Conservation (phyloP, 2,797 vertebrate genomes). For the Bradypus variegatus region DNA sequence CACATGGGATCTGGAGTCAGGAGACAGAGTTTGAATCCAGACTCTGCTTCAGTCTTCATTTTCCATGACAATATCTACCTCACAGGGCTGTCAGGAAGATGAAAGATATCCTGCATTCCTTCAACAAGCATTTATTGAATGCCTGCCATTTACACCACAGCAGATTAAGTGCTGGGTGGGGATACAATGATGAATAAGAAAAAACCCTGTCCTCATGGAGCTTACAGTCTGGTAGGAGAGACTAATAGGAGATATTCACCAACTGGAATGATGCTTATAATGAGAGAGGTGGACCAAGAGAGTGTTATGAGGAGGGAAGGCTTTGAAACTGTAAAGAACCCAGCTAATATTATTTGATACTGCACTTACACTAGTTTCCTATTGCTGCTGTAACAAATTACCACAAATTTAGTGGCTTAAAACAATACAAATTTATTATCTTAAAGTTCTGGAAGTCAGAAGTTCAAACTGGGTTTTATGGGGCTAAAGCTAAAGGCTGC, state of each 20-base stretch:
- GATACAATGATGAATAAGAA: background rate
- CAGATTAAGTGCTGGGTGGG: background rate
- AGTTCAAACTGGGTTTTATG: background rate
- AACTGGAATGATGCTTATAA: background rate
- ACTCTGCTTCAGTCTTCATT: background rate
- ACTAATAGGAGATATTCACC: background rate
- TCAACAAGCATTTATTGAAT: background rate
- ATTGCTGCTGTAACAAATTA: background rate
- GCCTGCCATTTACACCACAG: background rate
- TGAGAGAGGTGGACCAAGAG: too few species aligned
- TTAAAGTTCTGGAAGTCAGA: background rate
- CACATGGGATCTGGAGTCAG: background rate
- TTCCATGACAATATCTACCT: background rate
- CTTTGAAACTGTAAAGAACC: background rate
- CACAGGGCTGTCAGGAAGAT: background rate
- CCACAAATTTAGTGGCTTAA: background rate
- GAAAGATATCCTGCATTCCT: background rate
- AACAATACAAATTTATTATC: background rate
- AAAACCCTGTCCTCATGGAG: background rate
- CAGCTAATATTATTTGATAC: background rate
- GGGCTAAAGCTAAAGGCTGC: background rate
- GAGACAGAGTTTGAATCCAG: background rate
- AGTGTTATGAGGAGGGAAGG: too few species aligned
- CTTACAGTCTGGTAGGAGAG: background rate
- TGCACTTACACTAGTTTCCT: background rate